Conservation (phyloP, 2,888 invertebrate species). For the Rhopalosiphum nymphaeae region DNA sequence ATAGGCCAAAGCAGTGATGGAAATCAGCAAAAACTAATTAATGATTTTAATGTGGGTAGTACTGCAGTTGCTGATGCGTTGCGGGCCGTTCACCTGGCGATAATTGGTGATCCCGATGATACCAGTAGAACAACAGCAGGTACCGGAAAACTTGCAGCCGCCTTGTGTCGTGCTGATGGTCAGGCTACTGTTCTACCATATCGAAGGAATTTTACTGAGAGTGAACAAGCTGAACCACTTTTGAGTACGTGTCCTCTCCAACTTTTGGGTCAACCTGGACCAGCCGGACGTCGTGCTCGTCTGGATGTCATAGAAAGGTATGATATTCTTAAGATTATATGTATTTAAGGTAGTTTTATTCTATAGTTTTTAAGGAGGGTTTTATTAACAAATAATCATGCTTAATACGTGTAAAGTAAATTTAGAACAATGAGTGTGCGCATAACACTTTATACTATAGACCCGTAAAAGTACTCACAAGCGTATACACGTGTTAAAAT, state of each 20-base stretch:
- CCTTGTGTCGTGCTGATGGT: constrained; percentile 46
- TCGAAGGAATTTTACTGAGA: background rate
- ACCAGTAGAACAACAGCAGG: background rate
- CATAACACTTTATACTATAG: background rate
- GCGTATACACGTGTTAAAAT: background rate
- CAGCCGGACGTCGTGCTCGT: constrained; percentile 86
- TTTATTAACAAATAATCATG: background rate
- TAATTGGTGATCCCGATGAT: constrained; percentile 33
- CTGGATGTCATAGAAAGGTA: constrained; percentile 90
- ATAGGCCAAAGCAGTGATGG: background rate
- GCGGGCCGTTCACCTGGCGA: constrained; percentile 29
- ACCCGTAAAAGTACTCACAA: background rate
- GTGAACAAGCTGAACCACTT: background rate
- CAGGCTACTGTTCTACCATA: constrained; percentile 15
- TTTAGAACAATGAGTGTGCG: background rate
- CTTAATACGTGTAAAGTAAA: background rate
- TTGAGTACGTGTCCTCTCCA: constrained; percentile 18
- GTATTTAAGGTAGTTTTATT: too few relatives aligned
- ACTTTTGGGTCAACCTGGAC: constrained; percentile 69
- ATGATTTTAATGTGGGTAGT: background rate
- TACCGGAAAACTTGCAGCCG: constrained; percentile 5
- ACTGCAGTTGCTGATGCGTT: background rate
- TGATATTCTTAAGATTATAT: background rate
- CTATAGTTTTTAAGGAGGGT: background rate
- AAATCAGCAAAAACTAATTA: background rate